phyloP scores from a whole-genome alignment of 2,888 invertebrate genomes.

The Phyllotreta cruciferae region DNA sequence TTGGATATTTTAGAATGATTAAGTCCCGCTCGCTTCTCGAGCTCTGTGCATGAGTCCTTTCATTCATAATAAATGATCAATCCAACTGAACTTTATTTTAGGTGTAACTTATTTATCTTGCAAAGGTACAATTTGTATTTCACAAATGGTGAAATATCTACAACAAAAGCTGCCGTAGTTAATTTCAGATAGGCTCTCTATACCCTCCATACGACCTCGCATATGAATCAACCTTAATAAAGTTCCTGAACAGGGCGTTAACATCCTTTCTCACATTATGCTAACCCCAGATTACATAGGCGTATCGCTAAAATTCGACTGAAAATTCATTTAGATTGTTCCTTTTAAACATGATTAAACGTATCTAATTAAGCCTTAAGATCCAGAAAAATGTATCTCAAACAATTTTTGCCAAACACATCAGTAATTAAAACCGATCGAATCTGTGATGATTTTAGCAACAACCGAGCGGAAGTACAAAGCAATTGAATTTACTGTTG shows the following conservation, averaged over 20 bases:
- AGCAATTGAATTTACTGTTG: constrained; percentile 9
- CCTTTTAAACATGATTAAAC: too few relatives aligned
- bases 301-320: not conserved
- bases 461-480: not conserved
- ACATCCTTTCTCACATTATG: constrained; percentile 5
- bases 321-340: too few relatives aligned
- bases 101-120: too few relatives aligned
- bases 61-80: too few relatives aligned
- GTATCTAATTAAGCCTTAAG: too few relatives aligned
- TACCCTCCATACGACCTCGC: not conserved
- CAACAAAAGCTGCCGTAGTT: constrained; percentile 1
- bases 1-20: too few relatives aligned
- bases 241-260: constrained; percentile 9
- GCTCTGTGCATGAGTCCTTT: too few relatives aligned
- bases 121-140: not conserved
- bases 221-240: constrained; percentile 12
- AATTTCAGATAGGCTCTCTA: constrained; percentile 7
- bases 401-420: too few relatives aligned
- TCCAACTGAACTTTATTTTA: too few relatives aligned
- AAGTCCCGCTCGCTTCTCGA: too few relatives aligned
- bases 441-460: not conserved
- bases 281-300: not conserved
- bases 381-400: too few relatives aligned
- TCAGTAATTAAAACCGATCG: too few relatives aligned
- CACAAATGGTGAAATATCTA: not conserved